Evolutionary conservation across 1,140 invertebrate species (phyloP), one percentile per base, ranked within the genome.

Genomic region (Pollicipes pollicipes): DNA sequence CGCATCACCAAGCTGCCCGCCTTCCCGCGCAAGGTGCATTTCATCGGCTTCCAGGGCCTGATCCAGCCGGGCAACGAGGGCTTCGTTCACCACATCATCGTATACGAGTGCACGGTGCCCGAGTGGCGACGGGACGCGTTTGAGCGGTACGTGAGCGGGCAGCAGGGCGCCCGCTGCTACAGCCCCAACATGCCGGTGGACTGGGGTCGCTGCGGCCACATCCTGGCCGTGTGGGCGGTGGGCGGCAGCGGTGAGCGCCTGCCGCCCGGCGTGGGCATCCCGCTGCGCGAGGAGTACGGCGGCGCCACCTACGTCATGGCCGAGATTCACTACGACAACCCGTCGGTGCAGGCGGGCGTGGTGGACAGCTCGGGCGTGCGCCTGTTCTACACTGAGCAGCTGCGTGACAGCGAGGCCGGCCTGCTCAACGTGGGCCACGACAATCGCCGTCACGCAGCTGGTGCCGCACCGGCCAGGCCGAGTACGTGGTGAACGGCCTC

Each of bases 391-490:
- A 88, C 87, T 17, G 82, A 85, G 71, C 82, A 84, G 70, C 79
- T 88, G 72, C 80, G 87, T 67, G 68, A 58, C 67, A 70, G 71
- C 58, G 75, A 76, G 67, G 74, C 75, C 26, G 75, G 75, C 73
- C 85, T 93, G 32, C 81, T 94, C 8, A 87, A 90, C 3, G 86
- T 88, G 32, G 93, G 92, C 8, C 87, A 94, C 10, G 87, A 88
- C 0, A n/a, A 85, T 91, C 2, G 88, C 88, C 4, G 87, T 88
- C 0, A 82, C 90, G 2, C 88, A 93, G 76, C 83, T 93, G 0
- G 86, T 95, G 29, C 91, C 91, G 0, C 88, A n/a, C 90, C 0
- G 81, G 83, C 68, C 88, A 90, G 76, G 81, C 82, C 29, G 83
- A 85, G 67, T 90, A 89, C 75, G 85, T 84, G 35, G 88, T 88